phyloP scores from a whole-genome alignment of 2,797 vertebrate genomes.

The Sebastes itinus region DNA sequence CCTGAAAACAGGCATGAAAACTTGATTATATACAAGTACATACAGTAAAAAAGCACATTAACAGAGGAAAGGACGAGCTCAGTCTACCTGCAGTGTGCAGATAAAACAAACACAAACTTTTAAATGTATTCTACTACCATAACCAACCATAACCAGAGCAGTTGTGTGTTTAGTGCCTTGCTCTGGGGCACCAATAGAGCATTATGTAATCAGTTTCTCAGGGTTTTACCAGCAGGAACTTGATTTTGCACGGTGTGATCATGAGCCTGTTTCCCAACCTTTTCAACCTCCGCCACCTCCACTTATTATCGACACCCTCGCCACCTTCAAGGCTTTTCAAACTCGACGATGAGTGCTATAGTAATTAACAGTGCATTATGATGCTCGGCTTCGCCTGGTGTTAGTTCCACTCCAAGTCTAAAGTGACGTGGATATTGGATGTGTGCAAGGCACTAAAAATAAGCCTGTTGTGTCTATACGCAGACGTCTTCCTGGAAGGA shows the following conservation, averaged over 20 bases:
- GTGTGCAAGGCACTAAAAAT: slow-evolving; percentile 26
- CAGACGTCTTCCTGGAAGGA: slow-evolving; percentile 35
- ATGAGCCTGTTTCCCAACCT: neutral
- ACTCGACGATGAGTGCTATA: slow-evolving; percentile 32
- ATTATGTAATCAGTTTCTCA: neutral
- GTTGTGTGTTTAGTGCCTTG: neutral
- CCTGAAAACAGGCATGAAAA: neutral
- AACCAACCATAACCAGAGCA: neutral
- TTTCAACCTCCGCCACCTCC: slow-evolving; percentile 5
- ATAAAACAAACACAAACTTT: neutral
- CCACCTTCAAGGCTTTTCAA: slow-evolving; percentile 29
- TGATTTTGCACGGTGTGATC: neutral
- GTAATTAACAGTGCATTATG: slow-evolving; percentile 48
- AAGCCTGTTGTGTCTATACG: slow-evolving; percentile 10
- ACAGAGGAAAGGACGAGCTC: neutral
- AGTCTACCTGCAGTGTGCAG: neutral
- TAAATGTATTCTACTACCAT: neutral
- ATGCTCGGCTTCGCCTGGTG: slow-evolving; percentile 3
- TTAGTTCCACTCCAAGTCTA: neutral
- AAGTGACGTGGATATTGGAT: slow-evolving; percentile 35
- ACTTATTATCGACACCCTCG: slow-evolving; percentile 30
- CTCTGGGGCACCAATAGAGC: neutral
- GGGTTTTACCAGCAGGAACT: neutral
- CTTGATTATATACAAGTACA: neutral
- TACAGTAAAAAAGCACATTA: neutral